Evolutionary conservation across 2,797 vertebrate species (phyloP).

Genomic region (Harpagifer antarcticus): DNA sequence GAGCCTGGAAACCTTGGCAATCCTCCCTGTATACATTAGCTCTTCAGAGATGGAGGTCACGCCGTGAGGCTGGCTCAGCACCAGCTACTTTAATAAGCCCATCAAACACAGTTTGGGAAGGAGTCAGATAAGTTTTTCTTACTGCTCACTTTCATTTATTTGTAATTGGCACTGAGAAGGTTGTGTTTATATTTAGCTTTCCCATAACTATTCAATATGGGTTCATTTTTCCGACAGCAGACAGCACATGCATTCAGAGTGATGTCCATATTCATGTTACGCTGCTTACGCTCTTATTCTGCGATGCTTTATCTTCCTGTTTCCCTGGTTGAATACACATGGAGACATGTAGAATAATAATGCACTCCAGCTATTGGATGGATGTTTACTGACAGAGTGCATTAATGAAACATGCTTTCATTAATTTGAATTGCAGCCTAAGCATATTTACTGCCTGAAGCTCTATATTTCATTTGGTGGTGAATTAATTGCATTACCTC

Average conservation of each 20-base stretch:
- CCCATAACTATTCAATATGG: conserved; percentile 59
- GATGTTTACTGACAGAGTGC: conserved; percentile 66
- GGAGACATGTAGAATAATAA: conserved; percentile 36
- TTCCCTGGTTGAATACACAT: conserved; percentile 22
- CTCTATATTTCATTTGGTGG: conserved; percentile 55
- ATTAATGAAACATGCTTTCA: conserved; percentile 73
- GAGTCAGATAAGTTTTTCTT: conserved; percentile 48
- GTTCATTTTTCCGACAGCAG: conserved; percentile 47
- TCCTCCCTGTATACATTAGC: conserved; percentile 68
- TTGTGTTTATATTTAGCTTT: conserved; percentile 68
- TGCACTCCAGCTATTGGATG: conserved; percentile 23
- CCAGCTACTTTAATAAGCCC: conserved; percentile 60
- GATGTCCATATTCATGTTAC: conserved; percentile 54
- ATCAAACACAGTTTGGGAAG: conserved; percentile 57
- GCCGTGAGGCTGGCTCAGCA: conserved; percentile 46
- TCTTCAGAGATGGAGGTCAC: conserved; percentile 72
- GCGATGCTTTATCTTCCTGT: conserved; percentile 38
- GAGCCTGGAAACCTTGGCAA: conserved; percentile 63
- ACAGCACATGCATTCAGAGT: conserved; percentile 41
- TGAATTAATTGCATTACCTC: conserved; percentile 59
- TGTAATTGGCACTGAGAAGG: conserved; percentile 61
- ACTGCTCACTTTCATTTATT: conserved; percentile 53
- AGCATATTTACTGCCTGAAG: conserved; percentile 60
- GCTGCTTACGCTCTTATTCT: conserved; percentile 42
- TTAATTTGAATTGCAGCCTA: conserved; percentile 66